These are phyloP conservation scores for Archips crataeganus DNA, from an alignment of 2,888 invertebrate genomes.

Conservation along the genomic window DNA sequence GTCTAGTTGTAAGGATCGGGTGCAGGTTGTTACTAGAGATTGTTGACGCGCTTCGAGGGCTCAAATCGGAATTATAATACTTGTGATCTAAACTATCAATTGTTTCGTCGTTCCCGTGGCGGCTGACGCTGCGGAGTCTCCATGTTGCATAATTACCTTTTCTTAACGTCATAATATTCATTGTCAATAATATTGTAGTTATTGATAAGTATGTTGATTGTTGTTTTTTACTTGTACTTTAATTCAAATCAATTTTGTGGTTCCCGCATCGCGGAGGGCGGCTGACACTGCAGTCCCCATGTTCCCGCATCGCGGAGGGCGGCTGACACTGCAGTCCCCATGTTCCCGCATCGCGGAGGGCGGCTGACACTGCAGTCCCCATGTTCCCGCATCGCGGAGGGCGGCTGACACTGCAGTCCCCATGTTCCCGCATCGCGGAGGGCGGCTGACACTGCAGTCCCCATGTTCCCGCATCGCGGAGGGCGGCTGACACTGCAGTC, in stretches of 20 bases:
- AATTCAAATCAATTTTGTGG: not conserved
- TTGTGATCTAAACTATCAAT: not conserved
- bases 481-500: too few species aligned
- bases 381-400: too few species aligned
- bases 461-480: not conserved
- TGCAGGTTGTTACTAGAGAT: slow-evolving; percentile 31
- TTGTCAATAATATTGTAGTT: slow-evolving; percentile 25
- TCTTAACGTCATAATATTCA: not conserved
- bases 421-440: too few species aligned
- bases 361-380: too few species aligned
- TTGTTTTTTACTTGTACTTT: slow-evolving; percentile 6
- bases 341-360: too few species aligned
- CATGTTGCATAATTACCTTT: slow-evolving; percentile 17
- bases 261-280: not conserved
- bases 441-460: too few species aligned
- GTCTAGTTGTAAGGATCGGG: slow-evolving; percentile 37
- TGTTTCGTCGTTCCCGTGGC: not conserved
- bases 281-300: too few species aligned
- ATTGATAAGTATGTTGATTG: slow-evolving; percentile 6
- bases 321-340: too few species aligned
- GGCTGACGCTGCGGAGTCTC: slow-evolving; percentile 18
- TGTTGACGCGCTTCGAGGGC: slow-evolving; percentile 29
- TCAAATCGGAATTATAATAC: slow-evolving; percentile 10
- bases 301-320: too few species aligned
- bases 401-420: too few species aligned